phyloP scores from a whole-genome alignment of 1,140 invertebrate species.

The Aphis gossypii region DNA sequence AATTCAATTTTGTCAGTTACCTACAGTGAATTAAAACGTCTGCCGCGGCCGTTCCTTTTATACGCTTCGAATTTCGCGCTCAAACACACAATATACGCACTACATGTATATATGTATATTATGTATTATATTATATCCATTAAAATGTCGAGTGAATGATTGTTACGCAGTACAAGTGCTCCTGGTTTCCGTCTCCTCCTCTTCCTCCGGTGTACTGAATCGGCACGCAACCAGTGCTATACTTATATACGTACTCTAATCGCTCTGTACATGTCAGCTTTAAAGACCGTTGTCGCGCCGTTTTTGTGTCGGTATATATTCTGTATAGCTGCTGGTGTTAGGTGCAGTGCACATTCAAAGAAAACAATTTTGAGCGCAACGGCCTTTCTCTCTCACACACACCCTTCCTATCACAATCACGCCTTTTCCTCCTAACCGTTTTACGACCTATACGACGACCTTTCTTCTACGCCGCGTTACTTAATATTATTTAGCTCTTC shows the following conservation, averaged over 20 bases:
- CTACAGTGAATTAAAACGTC: not conserved
- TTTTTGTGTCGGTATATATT: not conserved
- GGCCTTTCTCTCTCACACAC: not conserved
- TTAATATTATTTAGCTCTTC: not conserved
- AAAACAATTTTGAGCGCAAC: not conserved
- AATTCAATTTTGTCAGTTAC: not conserved
- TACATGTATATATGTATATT: not conserved
- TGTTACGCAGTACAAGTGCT: not conserved
- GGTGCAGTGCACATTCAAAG: not conserved
- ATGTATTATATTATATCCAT: slow-evolving; percentile 24
- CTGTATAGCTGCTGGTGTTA: not conserved
- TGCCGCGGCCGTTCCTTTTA: not conserved
- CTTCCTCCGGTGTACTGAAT: not conserved
- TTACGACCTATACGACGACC: not conserved
- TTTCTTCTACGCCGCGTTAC: not conserved
- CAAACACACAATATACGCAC: not conserved
- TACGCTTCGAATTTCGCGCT: not conserved
- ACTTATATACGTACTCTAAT: not conserved
- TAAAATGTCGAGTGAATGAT: slow-evolving; percentile 17
- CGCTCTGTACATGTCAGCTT: slow-evolving; percentile 3
- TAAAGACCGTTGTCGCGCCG: slow-evolving; percentile 17
- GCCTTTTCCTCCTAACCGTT: not conserved
- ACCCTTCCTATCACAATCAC: not conserved
- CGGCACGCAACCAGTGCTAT: not conserved
- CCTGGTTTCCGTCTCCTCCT: not conserved